Evolutionary conservation across 2,888 invertebrate genomes (phyloP), one percentile per base, ranked within the genome.

Genomic region (Fragum fragum): DNA sequence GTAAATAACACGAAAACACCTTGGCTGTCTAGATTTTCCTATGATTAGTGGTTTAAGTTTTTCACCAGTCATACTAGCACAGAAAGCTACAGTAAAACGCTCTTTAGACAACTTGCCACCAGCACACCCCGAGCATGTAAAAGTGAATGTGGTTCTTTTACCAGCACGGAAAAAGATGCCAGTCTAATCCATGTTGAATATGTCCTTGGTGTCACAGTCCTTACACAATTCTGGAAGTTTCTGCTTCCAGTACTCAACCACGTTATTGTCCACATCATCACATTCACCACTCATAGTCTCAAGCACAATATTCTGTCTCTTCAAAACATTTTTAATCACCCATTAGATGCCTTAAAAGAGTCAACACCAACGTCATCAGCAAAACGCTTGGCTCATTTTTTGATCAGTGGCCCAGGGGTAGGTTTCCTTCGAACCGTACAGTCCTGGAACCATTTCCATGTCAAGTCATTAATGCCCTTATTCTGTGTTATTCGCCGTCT

Each of bases 61-160:
- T 26, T 82, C 72, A 70, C 76, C 87, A 16, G 79, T 80, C 76
- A 83, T 79, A 14, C 63, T 73, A 0, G 76, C 77, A 73, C 79
- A 85, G 1, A 81, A 42, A 1, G 80, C 73, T 0, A 87, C 61
- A 9, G 73, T 85, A 14, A 85, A 68, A 1, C 77, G 63, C 29
- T 83, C 75, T 66, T 88, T 85, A 0, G 86, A 85, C 66, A 26
- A 66, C 86, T 86, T 23, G 3, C 86, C 81, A 21, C 84, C 82
- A 23, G 74, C 72, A 74, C 84, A 81, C 5, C 63, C 73, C 14
- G 78, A 77, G 1, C 79, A 81, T 53, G 81, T 88, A 9, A 59
- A 3, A 29, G 53, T 68, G 61, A 47, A 76, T 76, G 79, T 78
- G 7, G 63, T 66, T 52, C 70, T 77, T 16, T 76, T 70, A n/a